Evolutionary conservation across 2,113 vertebrate genomes (phyloP).

Genomic region (Pandion haliaetus): DNA sequence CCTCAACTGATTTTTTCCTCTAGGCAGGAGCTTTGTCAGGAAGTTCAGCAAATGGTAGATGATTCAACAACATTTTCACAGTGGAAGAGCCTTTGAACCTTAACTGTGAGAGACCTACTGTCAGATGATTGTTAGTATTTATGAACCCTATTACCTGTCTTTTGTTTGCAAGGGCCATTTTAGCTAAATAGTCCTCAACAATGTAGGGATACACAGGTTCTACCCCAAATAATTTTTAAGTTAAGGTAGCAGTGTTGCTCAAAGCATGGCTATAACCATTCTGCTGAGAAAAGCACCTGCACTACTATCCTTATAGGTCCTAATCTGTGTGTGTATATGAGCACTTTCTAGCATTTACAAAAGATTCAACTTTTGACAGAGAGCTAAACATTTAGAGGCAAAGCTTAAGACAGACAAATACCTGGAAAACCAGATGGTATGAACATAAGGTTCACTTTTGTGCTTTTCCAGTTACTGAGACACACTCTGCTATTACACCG

Average conservation of each 20-base stretch:
- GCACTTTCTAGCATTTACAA: not conserved
- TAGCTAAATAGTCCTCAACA: not conserved
- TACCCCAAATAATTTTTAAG: not conserved
- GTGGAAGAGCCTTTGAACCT: conserved; percentile 5
- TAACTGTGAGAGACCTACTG: not conserved
- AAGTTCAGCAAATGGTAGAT: conserved; percentile 1
- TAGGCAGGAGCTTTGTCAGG: conserved; percentile 8
- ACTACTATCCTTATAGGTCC: not conserved
- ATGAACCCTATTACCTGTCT: not conserved
- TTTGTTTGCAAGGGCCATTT: not conserved
- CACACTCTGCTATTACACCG: not conserved
- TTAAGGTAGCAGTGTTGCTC: not conserved
- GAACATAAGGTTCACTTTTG: not conserved
- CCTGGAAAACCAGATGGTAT: not conserved
- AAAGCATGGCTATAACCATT: not conserved
- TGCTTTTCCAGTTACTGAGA: not conserved
- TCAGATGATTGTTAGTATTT: not conserved
- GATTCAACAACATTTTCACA: not conserved
- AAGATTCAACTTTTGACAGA: not conserved
- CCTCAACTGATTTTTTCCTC: not conserved
- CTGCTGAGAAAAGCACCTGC: not conserved
- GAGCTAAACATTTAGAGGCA: not conserved
- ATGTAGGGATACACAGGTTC: not conserved
- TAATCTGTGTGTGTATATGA: not conserved
- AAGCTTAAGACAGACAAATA: not conserved